Evolutionary conservation across 2,113 vertebrate genomes (phyloP).

Genomic region (Nicator chloris): DNA sequence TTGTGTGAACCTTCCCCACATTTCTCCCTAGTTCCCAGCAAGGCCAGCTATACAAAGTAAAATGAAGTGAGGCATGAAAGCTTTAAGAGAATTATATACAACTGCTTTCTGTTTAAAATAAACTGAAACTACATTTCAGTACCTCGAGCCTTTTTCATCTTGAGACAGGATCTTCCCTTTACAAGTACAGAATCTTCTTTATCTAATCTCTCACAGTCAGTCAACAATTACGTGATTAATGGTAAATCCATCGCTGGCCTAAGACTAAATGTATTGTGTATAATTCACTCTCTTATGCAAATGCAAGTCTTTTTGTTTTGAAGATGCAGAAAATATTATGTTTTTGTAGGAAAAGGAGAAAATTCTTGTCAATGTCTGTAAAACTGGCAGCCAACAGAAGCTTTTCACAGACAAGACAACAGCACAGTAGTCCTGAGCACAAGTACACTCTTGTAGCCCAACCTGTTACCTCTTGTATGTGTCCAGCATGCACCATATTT

Average conservation of each 20-base stretch:
- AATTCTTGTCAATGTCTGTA: background rate
- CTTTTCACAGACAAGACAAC: background rate
- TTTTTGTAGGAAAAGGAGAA: background rate
- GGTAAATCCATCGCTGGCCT: background rate
- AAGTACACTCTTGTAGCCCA: background rate
- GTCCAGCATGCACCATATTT: background rate
- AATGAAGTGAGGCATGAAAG: background rate
- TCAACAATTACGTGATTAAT: background rate
- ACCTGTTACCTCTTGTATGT: background rate
- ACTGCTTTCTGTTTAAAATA: background rate
- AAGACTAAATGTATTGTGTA: background rate
- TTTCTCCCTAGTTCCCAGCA: background rate
- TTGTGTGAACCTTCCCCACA: background rate
- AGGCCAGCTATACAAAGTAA: background rate
- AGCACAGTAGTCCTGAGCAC: background rate
- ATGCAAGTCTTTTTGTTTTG: background rate
- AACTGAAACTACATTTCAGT: background rate
- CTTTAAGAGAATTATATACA: background rate
- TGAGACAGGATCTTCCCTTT: background rate
- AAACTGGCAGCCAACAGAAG: background rate
- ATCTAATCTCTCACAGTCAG: background rate
- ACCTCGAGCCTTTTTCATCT: background rate
- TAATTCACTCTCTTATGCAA: background rate
- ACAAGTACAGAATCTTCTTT: background rate
- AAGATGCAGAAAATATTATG: background rate